Evolutionary conservation across 2,113 vertebrate species (phyloP), one percentile per base, ranked within the genome.

Genomic region (Hydrolagus affinis): DNA sequence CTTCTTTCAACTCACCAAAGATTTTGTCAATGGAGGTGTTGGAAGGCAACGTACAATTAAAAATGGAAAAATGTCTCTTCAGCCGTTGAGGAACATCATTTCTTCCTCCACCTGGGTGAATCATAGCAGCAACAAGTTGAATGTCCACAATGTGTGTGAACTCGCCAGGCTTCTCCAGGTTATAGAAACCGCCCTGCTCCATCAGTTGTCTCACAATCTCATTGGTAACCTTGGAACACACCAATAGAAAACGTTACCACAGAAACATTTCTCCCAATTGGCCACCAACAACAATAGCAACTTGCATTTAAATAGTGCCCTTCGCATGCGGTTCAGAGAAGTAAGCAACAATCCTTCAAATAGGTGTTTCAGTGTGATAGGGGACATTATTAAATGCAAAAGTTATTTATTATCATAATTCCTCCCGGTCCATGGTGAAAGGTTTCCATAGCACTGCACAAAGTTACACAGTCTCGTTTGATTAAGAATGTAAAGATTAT

Each of bases 21-120:
- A 99, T 97, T 91, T 96, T 98, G 91, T 99, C 98, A 86, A 99
- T 94, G 57, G 97, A 98, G 12, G 93, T 88, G 86, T 95, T 96
- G 11, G 97, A 98, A 75, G 97, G 97, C 70, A 98, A 89, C 0
- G 96, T 97, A 86, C 97, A 99, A 90, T 98, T 99, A 89, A 99
- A 98, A 85, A 98, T 93, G 0, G 94, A 96, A 89, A 99, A 99
- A 66, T 98, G 97, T 86, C 97, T 95, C 91, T 99, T 99, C 80
- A 99, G 92, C 86, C 97, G 94, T 90, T 99, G 97, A 1, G 98
- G 97, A 87, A 99, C 95, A 86, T 99, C 98, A 86, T 97, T 99
- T 69, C 96, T 95, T n/a, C 98, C 97, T 85, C 97, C 98, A 0
- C 97, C 98, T 0, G 98, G 97, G 85, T 99, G 98, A 87, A 97